Base-by-base conservation (phyloP, 1,140 invertebrate species). In the Heterodera schachtii region DNA sequence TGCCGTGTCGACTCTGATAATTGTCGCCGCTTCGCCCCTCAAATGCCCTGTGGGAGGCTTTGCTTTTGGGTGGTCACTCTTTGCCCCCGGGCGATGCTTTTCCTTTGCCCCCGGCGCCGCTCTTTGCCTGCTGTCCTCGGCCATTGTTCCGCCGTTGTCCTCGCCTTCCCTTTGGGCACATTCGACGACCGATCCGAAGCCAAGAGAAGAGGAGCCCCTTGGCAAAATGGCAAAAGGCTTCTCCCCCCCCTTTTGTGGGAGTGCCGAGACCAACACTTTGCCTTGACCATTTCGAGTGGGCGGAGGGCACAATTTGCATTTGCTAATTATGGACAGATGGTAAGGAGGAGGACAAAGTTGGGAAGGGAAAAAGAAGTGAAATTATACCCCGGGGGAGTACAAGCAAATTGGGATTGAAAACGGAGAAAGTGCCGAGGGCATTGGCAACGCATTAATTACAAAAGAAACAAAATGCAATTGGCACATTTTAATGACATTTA, bases 251-350 rank as follows among this genome's bases (percentile, higher is more conserved):
- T 43, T 71, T 71, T 46, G 31, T 71, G 31, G 31, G 1, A 41
- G 69, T n/a, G 69, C 31, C 31, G 69, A 71, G 57, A 21, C 69
- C 69, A 71, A 46, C 69, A 43, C 69, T 46, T 71, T 46, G 69
- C 41, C 69, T 71, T 31, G 31, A 19, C 13, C 44, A 8, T 11
- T 71, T 71, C 9, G 31, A 46, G 41, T 41, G 69, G 69, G 69
- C 41, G 11, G 13, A 13, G 8, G 19, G 8, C n/a, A 16, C 11
- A 71, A 71, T 71, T 71, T 71, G 69, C 69, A 71, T 71, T 71
- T 71, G 69, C 69, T 71, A 71, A 71, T 71, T 71, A 71, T 71
- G 69, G 41, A 41, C 69, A 71, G 21, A 71, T 31, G 69, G 67
- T 16, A 9, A 43, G 67, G 19, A 9, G 67, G 67, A 19, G n/a